Evolutionary conservation across 1,140 invertebrate species (phyloP).

Genomic region (Papilio aristodemus): DNA sequence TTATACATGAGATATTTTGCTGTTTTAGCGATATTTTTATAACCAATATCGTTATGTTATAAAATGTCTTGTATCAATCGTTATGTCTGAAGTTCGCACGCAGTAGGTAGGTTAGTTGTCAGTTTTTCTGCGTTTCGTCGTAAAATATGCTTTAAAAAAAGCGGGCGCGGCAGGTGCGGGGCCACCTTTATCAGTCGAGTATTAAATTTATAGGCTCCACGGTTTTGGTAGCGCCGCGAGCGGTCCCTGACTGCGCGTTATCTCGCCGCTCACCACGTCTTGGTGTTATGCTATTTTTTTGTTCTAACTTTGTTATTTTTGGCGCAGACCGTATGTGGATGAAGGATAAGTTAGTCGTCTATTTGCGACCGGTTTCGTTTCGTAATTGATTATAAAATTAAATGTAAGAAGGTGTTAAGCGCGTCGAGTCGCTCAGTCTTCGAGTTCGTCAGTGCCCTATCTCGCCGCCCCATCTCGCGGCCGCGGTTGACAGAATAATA

Average conservation of each 20-base stretch:
- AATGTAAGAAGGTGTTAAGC: constrained; percentile 1
- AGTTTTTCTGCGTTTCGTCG: constrained; percentile 60
- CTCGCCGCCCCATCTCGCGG: constrained; percentile 25
- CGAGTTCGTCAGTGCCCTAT: background rate
- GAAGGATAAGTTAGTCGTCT: background rate
- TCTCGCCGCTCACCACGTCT: constrained; percentile 25
- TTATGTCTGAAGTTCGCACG: constrained; percentile 5
- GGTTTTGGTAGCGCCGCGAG: constrained; percentile 56
- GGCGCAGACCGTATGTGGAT: background rate
- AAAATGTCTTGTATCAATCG: constrained; percentile 12
- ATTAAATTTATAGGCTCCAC: constrained; percentile 55
- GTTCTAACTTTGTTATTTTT: constrained; percentile 17
- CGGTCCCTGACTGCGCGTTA: constrained; percentile 41
- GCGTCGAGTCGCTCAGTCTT: background rate
- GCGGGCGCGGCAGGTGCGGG: constrained; percentile 56
- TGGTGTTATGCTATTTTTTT: constrained; percentile 11
- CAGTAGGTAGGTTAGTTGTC: constrained; percentile 40
- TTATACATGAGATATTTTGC: background rate
- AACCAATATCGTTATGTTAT: too few relatives aligned
- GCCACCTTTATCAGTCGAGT: constrained; percentile 54
- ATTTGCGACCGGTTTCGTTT: background rate
- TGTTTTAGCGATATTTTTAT: background rate
- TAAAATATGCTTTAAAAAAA: constrained; percentile 61
- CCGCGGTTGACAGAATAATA: constrained; percentile 24
- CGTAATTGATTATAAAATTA: constrained; percentile 7